These are phyloP conservation scores for Oscheius sp. DNA, from an alignment of 2,888 invertebrate species.

Conservation along the genomic window DNA sequence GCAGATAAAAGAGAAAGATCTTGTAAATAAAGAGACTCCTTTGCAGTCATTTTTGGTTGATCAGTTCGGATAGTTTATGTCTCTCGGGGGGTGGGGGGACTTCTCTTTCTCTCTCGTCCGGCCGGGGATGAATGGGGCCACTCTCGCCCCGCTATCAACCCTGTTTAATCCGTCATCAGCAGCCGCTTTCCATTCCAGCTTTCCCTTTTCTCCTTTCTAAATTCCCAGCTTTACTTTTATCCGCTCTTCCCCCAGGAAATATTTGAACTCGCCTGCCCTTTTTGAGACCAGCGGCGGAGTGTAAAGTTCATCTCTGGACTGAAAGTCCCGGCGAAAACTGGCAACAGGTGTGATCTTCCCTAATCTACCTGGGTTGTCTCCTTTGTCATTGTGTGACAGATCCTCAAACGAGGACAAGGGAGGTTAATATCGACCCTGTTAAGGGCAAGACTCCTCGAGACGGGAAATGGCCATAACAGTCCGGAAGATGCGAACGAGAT, in stretches of 20 bases:
- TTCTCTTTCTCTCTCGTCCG: conserved; percentile 7
- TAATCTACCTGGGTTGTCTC: too few relatives aligned
- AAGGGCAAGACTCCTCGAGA: too few relatives aligned
- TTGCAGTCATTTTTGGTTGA: not conserved
- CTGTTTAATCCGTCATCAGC: conserved; percentile 30
- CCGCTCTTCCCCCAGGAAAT: not conserved
- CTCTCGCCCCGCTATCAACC: conserved; percentile 36
- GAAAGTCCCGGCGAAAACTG: too few relatives aligned
- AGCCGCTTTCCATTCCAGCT: conserved; percentile 13
- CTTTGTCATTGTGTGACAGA: too few relatives aligned
- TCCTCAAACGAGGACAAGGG: too few relatives aligned
- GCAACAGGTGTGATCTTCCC: too few relatives aligned
- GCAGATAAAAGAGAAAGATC: not conserved
- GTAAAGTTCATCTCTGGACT: too few relatives aligned
- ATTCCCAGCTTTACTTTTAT: not conserved
- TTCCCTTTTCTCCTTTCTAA: not conserved
- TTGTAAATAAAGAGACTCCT: conserved; percentile 28
- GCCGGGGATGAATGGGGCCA: conserved; percentile 29
- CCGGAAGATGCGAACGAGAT: not conserved
- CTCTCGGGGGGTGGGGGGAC: not conserved
- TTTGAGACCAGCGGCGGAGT: too few relatives aligned
- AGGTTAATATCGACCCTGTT: too few relatives aligned
- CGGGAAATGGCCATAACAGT: not conserved
- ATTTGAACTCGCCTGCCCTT: too few relatives aligned
- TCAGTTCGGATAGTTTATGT: too few relatives aligned